A percentile compares a stretch with the other conserved stretches of the same genome.
Evolutionary conservation across 1,140 invertebrate genomes (phyloP).

Genomic region (Luehdorfia chinensis): DNA sequence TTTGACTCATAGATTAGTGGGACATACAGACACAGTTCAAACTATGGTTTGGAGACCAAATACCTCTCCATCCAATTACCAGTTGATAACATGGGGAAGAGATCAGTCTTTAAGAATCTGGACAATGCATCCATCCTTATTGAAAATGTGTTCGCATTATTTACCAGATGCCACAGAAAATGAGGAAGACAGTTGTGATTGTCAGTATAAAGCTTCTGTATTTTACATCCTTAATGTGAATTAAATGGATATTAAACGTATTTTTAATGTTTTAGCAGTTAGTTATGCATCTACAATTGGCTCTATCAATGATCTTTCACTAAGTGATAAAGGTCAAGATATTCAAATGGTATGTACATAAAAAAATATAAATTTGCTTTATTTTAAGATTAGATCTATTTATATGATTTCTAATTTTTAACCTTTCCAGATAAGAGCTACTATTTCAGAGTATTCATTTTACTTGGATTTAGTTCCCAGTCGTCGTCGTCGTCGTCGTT

Average conservation of each 20-base stretch:
- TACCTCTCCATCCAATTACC: constrained; percentile 83
- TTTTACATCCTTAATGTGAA: neutral
- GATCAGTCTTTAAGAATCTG: constrained; percentile 95
- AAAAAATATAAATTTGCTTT: constrained; percentile 5
- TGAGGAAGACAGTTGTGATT: constrained; percentile 70
- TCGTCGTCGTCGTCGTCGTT: too few relatives aligned
- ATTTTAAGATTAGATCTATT: constrained; percentile 2
- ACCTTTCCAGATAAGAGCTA: too few relatives aligned
- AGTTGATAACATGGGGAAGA: constrained; percentile 97
- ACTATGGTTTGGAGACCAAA: constrained; percentile 95
- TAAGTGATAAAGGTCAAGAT: constrained; percentile 57
- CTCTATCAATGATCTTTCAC: constrained; percentile 54
- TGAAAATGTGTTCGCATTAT: constrained; percentile 83
- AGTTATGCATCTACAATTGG: constrained; percentile 67
- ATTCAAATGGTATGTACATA: constrained; percentile 61
- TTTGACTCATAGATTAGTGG: constrained; percentile 83
- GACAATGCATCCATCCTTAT: constrained; percentile 90
- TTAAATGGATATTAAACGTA: neutral
- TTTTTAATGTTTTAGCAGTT: constrained; percentile 38
- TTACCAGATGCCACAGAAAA: constrained; percentile 71
- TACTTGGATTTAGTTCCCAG: too few relatives aligned
- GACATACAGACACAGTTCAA: constrained; percentile 94
- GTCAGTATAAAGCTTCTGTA: constrained; percentile 37
- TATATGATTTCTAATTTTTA: constrained; percentile 12
- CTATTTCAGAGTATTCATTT: too few relatives aligned